These are phyloP conservation scores for Danio jaintianensis DNA, from an alignment of 2,797 vertebrate genomes.

Conservation along the genomic window DNA sequence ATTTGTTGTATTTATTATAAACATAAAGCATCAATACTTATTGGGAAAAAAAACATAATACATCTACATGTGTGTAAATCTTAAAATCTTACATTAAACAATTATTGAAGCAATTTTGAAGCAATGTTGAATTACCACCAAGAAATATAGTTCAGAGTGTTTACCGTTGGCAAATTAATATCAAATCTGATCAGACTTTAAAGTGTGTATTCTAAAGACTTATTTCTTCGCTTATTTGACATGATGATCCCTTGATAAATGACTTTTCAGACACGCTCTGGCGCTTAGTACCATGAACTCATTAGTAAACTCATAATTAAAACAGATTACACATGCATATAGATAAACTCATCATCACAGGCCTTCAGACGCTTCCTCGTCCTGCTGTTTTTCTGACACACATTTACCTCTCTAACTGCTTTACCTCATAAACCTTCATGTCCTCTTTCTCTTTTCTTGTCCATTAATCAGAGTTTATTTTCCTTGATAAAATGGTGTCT, in stretches of 20 bases:
- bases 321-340: slow-evolving; percentile 17
- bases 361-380: background rate
- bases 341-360: slow-evolving; percentile 24
- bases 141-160: background rate
- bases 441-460: background rate
- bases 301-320: slow-evolving; percentile 35
- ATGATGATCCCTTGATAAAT: slow-evolving; percentile 18
- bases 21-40: too few relatives aligned
- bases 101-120: too few relatives aligned
- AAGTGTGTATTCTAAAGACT: background rate
- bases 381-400: background rate
- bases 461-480: slow-evolving; percentile 6
- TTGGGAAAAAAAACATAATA: too few relatives aligned
- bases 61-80: too few relatives aligned
- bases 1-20: too few relatives aligned
- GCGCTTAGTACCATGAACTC: slow-evolving; percentile 24
- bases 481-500: background rate
- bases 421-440: background rate
- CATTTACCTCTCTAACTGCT: background rate
- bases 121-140: too few relatives aligned
- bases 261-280: slow-evolving; percentile 29
- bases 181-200: background rate
- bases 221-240: slow-evolving; percentile 5
- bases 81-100: too few relatives aligned
- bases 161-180: background rate